Base-by-base conservation (phyloP, 1,140 invertebrate species). In the Diorhabda elongata region DNA sequence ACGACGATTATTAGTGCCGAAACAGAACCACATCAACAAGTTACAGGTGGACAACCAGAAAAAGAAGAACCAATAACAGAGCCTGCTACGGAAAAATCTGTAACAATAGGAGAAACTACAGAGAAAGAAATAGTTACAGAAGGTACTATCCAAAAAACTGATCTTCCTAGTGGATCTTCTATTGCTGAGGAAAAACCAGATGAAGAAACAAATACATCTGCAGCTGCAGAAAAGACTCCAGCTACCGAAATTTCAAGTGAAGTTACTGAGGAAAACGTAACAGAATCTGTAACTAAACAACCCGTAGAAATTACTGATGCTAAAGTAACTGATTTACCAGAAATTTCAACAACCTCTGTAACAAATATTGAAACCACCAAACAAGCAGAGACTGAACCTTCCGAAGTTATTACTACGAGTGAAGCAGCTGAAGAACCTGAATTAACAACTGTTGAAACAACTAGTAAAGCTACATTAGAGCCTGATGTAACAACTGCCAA, bases 81-180 rank as follows among this genome's bases (percentile, higher is more conserved):
- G 26, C 26, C 26, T 26, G 26, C 26, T 26, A 6, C 7, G 57
- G n/a, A 9, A n/a, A 7, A 64, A 47, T 4, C 11, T 64, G 44
- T 11, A 58, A 56, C 42, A 41, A 41, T 8, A 58, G 56, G 58
- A 75, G 52, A 67, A 47, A 58, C 45, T 61, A 70, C 70, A 71
- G 73, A 64, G 11, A 43, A 58, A 41, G 64, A 45, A 60, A 43
- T 73, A 26, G 59, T 26, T 65, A 77, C 77, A 67, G 79, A 81
- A 71, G 47, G 9, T 58, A 9, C 2, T 58, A 4, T 26, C 57
- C 9, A 58, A 3, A 3, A n/a, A 58, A 58, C 57, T 58, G 57
- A 58, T n/a, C 57, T n/a, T 26, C 26, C 26, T 26, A 26, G 26
- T 26, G 26, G 26, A 26, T 26, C 26, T 26, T 26, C 26, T 26